Base-by-base conservation (phyloP, 2,888 invertebrate species). In the Eumerus sabulonum region DNA sequence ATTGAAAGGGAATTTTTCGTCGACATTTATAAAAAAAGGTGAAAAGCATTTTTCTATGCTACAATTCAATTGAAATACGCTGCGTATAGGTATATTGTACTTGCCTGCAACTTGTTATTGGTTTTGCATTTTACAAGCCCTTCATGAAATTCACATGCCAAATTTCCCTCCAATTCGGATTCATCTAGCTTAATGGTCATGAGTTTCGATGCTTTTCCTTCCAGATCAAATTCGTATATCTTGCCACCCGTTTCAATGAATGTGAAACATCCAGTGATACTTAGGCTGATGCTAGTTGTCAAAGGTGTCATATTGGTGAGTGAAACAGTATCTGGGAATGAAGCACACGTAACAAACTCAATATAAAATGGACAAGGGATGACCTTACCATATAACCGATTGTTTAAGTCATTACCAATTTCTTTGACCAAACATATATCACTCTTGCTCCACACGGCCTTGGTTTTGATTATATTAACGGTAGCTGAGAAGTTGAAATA, bases 91-190 rank as follows among this genome's bases (percentile, higher is more conserved):
- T n/a, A n/a, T n/a, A n/a, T n/a, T n/a, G n/a, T n/a, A n/a, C 14
- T 38, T 35, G 84, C 86, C 14, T 86, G 86, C 1, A 17, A 0
- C 44, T 62, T 82, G 1, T 68, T 72, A 36, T 83, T 71, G 0
- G 84, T 85, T 12, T 11, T 60, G 2, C 85, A 84, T 18, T 57
- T 77, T n/a, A 87, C 72, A 1, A 79, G 77, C 1, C 87, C 88
- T 27, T 85, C 84, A 2, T 85, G 40, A 7, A 70, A 67, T 0
- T 82, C 82, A 53, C 85, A 85, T 1, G 56, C 57, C 12, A 84
- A 81, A 4, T 1, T 13, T 9, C 9, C 9, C 40, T 74, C 83
- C 1, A 85, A 17, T 0, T 81, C 57, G 0, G 74, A 60, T 27
- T 83, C 82, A 35, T 85, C 83, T 0, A 87, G 45, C 2, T 81